These are phyloP conservation scores for Saturnia pavonia DNA, from an alignment of 2,888 invertebrate species.

Conservation along the genomic window DNA sequence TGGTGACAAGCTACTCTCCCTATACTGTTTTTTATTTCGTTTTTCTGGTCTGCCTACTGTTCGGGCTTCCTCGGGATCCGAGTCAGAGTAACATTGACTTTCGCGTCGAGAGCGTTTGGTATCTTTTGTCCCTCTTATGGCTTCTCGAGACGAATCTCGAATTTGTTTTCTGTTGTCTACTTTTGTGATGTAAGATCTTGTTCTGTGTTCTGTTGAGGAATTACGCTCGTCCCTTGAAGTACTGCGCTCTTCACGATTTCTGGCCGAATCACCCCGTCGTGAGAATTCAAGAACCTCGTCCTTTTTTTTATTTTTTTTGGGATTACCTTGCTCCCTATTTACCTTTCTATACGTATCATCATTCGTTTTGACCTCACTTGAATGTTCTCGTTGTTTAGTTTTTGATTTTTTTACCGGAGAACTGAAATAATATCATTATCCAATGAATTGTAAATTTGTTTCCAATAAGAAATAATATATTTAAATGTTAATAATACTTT, in stretches of 20 bases:
- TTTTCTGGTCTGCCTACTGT: slow-evolving; percentile 45
- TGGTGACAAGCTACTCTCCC: slow-evolving; percentile 56
- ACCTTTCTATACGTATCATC: slow-evolving; percentile 61
- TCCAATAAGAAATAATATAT: not conserved
- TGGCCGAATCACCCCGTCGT: slow-evolving; percentile 42
- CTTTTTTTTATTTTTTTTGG: slow-evolving; percentile 66
- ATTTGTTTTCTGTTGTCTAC: slow-evolving; percentile 51
- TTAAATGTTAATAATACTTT: not conserved
- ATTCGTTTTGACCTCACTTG: slow-evolving; percentile 56
- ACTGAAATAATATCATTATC: slow-evolving; percentile 48
- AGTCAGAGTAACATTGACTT: slow-evolving; percentile 43
- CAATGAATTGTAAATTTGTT: not conserved
- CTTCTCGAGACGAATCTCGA: slow-evolving; percentile 52
- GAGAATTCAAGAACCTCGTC: slow-evolving; percentile 43
- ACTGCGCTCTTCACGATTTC: slow-evolving; percentile 57
- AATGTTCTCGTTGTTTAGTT: slow-evolving; percentile 59
- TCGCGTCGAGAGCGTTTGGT: slow-evolving; percentile 56
- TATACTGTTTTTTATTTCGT: slow-evolving; percentile 49
- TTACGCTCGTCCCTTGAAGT: slow-evolving; percentile 45
- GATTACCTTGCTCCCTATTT: slow-evolving; percentile 71
- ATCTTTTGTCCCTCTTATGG: slow-evolving; percentile 28
- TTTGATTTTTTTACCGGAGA: slow-evolving; percentile 65
- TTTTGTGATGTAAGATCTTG: slow-evolving; percentile 64
- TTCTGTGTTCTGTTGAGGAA: slow-evolving; percentile 54
- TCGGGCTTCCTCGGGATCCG: slow-evolving; percentile 49